phyloP scores from a whole-genome alignment of 2,888 invertebrate genomes.

The Pachliopta kotzebuea region DNA sequence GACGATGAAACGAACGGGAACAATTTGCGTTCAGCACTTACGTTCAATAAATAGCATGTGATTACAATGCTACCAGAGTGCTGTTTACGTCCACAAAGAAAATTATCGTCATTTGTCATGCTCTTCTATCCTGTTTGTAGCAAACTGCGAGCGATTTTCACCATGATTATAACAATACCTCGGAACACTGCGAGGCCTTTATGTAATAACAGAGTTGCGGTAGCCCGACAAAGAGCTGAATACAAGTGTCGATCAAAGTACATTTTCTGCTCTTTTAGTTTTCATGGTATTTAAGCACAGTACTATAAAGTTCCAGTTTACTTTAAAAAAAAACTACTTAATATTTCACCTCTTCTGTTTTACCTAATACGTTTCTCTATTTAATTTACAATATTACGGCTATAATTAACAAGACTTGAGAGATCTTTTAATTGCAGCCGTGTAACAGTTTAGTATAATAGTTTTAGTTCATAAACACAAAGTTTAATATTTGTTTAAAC shows the following conservation, averaged over 20 bases:
- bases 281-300: not conserved
- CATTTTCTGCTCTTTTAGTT: not conserved
- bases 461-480: too few species aligned
- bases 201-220: constrained; percentile 10
- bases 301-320: too few species aligned
- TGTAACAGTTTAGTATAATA: too few species aligned
- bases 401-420: too few species aligned
- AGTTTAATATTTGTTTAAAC: too few species aligned
- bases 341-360: too few species aligned
- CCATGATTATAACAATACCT: constrained; percentile 39
- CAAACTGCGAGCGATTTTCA: constrained; percentile 48
- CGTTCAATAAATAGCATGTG: constrained; percentile 36
- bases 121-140: constrained; percentile 40
- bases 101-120: constrained; percentile 55
- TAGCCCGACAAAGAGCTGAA: not conserved
- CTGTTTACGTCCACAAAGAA: constrained; percentile 48
- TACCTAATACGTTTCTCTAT: too few species aligned
- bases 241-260: constrained; percentile 2
- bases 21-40: constrained; percentile 28
- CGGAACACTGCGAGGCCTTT: constrained; percentile 22
- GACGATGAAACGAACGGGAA: constrained; percentile 1
- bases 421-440: too few species aligned
- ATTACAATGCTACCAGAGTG: constrained; percentile 40
- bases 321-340: too few species aligned
- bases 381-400: too few species aligned